phyloP scores from a whole-genome alignment of 64 coral and sea anemone genomes.

The Platygyra sinensis region DNA sequence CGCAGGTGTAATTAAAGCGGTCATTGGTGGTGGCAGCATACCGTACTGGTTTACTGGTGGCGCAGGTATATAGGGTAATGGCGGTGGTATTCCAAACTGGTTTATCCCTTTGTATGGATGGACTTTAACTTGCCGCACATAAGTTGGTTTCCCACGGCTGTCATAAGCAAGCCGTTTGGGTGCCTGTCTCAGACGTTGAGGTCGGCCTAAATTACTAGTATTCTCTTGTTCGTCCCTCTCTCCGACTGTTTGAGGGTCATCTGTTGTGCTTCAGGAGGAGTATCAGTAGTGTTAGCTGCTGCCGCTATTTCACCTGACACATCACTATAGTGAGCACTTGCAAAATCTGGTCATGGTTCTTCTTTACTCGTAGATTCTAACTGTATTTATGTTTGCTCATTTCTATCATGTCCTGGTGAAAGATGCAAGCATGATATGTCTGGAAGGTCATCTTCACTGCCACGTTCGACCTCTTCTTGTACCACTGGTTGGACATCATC shows the following conservation, averaged over 20 bases:
- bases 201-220: neutral
- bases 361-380: neutral
- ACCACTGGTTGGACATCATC: neutral
- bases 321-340: neutral
- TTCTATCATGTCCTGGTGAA: neutral
- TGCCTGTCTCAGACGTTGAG: neutral
- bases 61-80: neutral
- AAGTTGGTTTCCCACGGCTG: constrained; percentile 20
- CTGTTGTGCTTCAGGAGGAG: neutral
- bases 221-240: neutral
- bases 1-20: no score
- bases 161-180: constrained; percentile 21
- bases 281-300: neutral
- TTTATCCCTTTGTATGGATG: neutral
- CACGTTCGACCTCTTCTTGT: neutral
- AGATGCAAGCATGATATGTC: neutral
- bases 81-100: no score
- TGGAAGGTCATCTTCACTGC: constrained; percentile 12
- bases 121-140: neutral
- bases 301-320: neutral
- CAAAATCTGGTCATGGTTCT: neutral
- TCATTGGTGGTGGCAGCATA: no score
- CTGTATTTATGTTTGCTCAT: neutral
- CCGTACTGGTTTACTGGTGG: no score
- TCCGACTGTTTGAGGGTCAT: constrained; percentile 3